Base-by-base conservation (phyloP, 2,113 vertebrate genomes). In the Bos javanicus region DNA sequence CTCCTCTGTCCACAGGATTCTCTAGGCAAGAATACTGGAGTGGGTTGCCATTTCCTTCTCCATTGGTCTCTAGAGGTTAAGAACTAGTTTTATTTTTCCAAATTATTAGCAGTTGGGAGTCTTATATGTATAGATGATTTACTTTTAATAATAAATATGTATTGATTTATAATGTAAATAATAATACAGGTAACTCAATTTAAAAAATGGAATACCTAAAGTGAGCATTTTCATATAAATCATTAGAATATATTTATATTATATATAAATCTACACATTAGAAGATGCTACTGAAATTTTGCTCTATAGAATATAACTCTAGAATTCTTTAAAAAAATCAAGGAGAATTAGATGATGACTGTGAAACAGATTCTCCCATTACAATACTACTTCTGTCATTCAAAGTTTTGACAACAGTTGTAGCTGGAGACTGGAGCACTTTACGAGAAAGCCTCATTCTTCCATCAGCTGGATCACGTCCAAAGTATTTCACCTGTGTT, bases 371-470 rank as follows among this genome's bases (percentile, higher is more conserved):
- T 43, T 98, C 98, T 98, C 98, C 99, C 98, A 99, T 98, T 54
- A 99, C 99, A 98, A 99, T 99, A 96, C 99, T 99, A 97, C 98
- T 99, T 97, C 98, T 99, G 33, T 99, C 99, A 83, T 97, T 99
- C 2, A 99, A 97, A 25, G 99, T 99, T 99, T 98, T 99, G 82
- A 99, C 98, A 3, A 99, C 74, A 12, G 98, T 96, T 19, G 99
- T 99, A 89, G 98, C 99, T 12, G 99, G 99, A 78, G 99, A 99
- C 94, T 99, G 99, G 7, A 99, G 99, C 9, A 99, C 99, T 99
- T 99, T 99, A 1, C 99, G 99, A 0, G 99, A 99, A 33, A 99
- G 99, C 88, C 99, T 99, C 99, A 99, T 99, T 97, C 99, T 99
- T 43, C 99, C 99, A 59, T 99, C 99, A 36, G 99, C 99, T 5